Percentiles rank a stretch among this genome's conserved stretches.
Conservation (phyloP, 2,113 vertebrate species). For the Cairina moschata region DNA sequence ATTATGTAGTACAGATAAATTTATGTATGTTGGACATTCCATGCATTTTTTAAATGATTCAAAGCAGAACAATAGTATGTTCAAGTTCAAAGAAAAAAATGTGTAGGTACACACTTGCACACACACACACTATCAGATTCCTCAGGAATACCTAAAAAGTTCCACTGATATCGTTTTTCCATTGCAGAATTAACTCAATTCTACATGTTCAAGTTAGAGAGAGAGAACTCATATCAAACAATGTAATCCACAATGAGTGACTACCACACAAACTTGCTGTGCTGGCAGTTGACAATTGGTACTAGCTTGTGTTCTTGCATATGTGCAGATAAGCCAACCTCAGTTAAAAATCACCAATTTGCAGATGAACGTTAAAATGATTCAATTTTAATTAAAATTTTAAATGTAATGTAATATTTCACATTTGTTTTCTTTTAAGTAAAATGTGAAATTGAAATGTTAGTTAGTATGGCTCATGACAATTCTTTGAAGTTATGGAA, state of each 20-base stretch:
- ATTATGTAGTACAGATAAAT: neutral
- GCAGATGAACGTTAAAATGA: neutral
- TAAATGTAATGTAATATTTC: neutral
- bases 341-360: neutral
- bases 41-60: slow-evolving; percentile 23
- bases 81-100: neutral
- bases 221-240: neutral
- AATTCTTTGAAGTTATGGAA: neutral
- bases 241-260: neutral
- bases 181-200: neutral
- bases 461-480: neutral
- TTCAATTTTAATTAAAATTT: neutral
- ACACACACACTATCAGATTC: neutral
- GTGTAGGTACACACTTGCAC: neutral
- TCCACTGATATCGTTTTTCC: neutral
- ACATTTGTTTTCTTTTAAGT: neutral
- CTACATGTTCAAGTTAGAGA: fast-evolving
- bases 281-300: neutral
- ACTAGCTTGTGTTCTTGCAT: neutral
- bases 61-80: neutral
- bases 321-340: neutral
- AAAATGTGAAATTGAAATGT: neutral
- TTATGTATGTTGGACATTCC: neutral
- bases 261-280: fast-evolving
- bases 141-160: neutral